phyloP scores from a whole-genome alignment of 1,140 invertebrate species.

The Drosophila virilis region DNA sequence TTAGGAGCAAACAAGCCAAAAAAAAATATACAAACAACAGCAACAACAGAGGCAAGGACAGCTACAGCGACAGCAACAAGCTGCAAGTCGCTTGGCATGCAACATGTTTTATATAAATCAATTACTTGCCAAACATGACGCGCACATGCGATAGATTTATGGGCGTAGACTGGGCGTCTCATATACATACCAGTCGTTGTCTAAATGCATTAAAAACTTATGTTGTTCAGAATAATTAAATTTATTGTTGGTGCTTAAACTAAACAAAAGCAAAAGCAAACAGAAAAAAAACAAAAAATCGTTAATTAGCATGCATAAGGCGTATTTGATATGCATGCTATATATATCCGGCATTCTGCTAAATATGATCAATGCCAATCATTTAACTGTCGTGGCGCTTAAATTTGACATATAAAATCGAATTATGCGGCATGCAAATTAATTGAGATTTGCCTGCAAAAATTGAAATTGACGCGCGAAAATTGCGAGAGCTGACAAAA shows the following conservation, averaged over 20 bases:
- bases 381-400: constrained; percentile 37
- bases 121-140: constrained; percentile 76
- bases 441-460: constrained; percentile 63
- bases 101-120: constrained; percentile 83
- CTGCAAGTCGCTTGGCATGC: constrained; percentile 68
- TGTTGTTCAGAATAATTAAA: constrained; percentile 18
- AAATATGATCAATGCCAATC: constrained; percentile 52
- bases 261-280: constrained; percentile 4
- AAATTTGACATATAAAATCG: constrained; percentile 62
- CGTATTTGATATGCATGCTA: background rate
- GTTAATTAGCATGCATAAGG: constrained; percentile 16
- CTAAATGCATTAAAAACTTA: constrained; percentile 8
- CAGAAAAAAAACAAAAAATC: background rate
- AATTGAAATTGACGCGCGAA: constrained; percentile 70
- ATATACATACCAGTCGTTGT: background rate
- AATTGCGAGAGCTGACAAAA: constrained; percentile 37
- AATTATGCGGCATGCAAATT: constrained; percentile 66
- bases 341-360: constrained; percentile 9
- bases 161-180: background rate
- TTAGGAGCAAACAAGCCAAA: constrained; percentile 63
- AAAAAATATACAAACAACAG: constrained; percentile 21
- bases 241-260: background rate
- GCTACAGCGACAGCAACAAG: constrained; percentile 56
- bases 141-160: constrained; percentile 54
- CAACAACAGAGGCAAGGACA: constrained; percentile 16